Evolutionary conservation across 2,797 vertebrate genomes (phyloP).

Genomic region (Echeneis naucrates): DNA sequence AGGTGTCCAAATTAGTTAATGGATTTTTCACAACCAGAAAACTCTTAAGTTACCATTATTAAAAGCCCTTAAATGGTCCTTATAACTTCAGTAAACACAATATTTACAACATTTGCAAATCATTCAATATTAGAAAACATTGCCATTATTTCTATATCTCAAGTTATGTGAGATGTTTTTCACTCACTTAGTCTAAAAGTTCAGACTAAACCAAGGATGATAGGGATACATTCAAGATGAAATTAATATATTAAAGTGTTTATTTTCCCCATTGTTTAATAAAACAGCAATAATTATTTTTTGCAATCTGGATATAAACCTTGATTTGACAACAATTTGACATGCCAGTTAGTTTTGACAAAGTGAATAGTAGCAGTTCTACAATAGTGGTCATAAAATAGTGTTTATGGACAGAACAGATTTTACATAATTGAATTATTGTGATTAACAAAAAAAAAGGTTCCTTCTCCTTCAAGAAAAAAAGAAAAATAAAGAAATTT

Average conservation of each 20-base stretch:
- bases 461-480: conserved; percentile 42
- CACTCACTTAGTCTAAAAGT: neutral
- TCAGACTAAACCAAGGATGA: conserved; percentile 15
- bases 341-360: conserved; percentile 79
- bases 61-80: neutral
- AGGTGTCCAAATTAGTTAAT: neutral
- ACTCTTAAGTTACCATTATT: neutral
- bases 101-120: neutral
- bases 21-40: neutral
- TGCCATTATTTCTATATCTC: neutral
- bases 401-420: conserved; percentile 54
- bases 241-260: conserved; percentile 76
- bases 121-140: neutral
- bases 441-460: conserved; percentile 10
- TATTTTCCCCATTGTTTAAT: conserved; percentile 75
- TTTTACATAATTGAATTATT: conserved; percentile 35
- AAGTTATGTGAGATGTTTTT: neutral
- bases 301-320: conserved; percentile 86
- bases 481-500: conserved; percentile 36
- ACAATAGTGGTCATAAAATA: conserved; percentile 65
- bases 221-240: conserved; percentile 36
- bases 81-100: neutral
- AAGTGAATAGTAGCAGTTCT: conserved; percentile 61
- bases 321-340: conserved; percentile 63
- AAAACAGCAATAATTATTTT: conserved; percentile 75